Evolutionary conservation across 2,888 invertebrate genomes (phyloP), one percentile per base, ranked within the genome.

Genomic region (Physocephala rufipes): DNA sequence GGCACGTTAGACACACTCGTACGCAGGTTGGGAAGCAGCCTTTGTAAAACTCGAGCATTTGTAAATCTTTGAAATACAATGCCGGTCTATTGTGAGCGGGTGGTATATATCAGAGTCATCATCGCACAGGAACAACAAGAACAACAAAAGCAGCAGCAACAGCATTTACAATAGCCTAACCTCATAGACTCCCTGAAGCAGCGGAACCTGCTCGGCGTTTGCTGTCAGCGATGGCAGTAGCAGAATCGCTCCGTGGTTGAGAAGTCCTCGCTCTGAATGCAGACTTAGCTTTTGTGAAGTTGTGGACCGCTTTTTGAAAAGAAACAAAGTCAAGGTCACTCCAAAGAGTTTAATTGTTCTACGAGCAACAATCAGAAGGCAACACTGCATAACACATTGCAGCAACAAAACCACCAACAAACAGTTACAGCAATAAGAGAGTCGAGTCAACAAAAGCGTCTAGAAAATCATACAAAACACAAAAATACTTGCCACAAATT

Each of bases 271-370:
- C 72, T 76, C 55, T 58, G 67, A 55, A 67, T 58, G 67, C 24
- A 55, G 67, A 55, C 45, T 43, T 30, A 13, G 45, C 26, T 66
- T n/a, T 21, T 66, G 16, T 66, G 66, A 66, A 66, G 53, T 67
- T 43, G 45, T 21, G 62, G 62, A 43, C 36, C 66, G 28, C 65
- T 36, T 30, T 66, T 66, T 76, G 74, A 79, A 79, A 79, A 79
- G 82, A 82, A 84, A 83, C 85, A 84, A 84, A 84, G 84, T 84
- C 84, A 84, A 84, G 84, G 84, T 84, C 84, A 84, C 79, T 82
- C 82, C 82, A 82, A 84, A 84, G 84, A 84, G 84, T 84, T 84
- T 84, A 85, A 85, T 84, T 84, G 85, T 85, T 85, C 83, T 71
- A 76, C 73, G 73, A 78, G 72, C 75, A 76, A 49, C 47, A 59